A percentile compares a stretch with the other conserved stretches of the same genome.
Conservation (phyloP, 1,140 invertebrate genomes). For the Euschistus heros region DNA sequence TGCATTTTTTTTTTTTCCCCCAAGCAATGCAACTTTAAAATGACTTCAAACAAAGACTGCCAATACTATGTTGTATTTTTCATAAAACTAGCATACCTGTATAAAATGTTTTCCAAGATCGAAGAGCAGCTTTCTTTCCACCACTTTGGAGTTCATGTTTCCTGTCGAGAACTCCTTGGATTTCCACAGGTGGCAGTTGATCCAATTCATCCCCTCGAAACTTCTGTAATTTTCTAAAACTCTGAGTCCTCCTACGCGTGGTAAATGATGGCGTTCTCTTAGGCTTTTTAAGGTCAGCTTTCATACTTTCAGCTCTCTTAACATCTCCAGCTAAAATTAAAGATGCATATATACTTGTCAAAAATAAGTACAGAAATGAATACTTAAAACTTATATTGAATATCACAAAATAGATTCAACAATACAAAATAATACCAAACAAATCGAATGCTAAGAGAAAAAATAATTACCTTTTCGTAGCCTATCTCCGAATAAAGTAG, state of each 20-base stretch:
- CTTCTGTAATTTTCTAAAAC: constrained; percentile 67
- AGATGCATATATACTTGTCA: background rate
- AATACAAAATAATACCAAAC: background rate
- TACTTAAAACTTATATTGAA: background rate
- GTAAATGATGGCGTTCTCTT: constrained; percentile 92
- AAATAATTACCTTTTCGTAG: constrained; percentile 43
- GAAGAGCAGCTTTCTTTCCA: constrained; percentile 84
- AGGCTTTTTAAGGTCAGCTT: constrained; percentile 59
- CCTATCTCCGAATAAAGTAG: constrained; percentile 61
- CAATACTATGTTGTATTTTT: too few species aligned
- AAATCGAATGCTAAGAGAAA: background rate
- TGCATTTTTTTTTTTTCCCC: too few species aligned
- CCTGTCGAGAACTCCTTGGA: constrained; percentile 82
- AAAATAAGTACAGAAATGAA: background rate
- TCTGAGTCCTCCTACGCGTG: constrained; percentile 76
- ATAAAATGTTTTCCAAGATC: constrained; percentile 93
- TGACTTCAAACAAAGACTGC: too few species aligned
- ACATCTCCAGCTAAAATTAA: constrained; percentile 39
- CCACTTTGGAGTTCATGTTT: constrained; percentile 91
- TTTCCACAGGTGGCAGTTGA: constrained; percentile 75
- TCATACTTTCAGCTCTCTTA: constrained; percentile 81
- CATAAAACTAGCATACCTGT: constrained; percentile 42
- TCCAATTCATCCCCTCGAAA: constrained; percentile 51
- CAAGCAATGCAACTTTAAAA: too few species aligned
- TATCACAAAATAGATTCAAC: background rate